Evolutionary conservation across 2,888 invertebrate species (phyloP).

Genomic region (Cybosia mesomella): DNA sequence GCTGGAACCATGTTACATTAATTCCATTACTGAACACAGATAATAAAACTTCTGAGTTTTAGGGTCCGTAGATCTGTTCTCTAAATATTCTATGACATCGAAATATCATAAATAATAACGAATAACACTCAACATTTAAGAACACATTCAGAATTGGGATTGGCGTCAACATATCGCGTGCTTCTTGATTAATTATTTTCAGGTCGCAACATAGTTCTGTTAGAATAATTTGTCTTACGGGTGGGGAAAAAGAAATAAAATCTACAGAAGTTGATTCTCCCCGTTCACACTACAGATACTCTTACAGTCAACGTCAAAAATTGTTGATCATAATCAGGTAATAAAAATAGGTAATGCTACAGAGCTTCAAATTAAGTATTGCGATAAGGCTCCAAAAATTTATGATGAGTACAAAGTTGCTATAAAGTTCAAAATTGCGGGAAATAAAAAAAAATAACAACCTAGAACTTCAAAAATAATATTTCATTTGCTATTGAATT

Average conservation of each 20-base stretch:
- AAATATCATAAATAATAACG: not conserved
- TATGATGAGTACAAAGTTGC: no score
- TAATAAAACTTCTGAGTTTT: not conserved
- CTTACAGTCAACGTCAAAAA: no score
- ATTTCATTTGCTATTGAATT: no score
- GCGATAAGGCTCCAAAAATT: no score
- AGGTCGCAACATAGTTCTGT: not conserved
- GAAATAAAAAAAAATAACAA: no score
- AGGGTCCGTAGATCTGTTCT: not conserved
- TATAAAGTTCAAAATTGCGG: no score
- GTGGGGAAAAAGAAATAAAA: not conserved
- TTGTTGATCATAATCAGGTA: no score
- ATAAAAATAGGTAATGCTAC: no score
- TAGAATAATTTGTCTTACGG: not conserved
- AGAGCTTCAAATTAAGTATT: no score
- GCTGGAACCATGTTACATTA: no score
- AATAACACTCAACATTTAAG: not conserved
- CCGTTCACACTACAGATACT: not conserved
- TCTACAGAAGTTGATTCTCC: not conserved
- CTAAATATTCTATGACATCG: not conserved
- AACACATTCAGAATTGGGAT: slow-evolving; percentile 3
- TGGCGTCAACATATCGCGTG: not conserved
- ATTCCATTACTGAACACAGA: no score
- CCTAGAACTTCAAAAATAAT: no score
- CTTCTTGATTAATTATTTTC: not conserved